phyloP scores from a whole-genome alignment of 2,888 invertebrate species.

The Torymus texanus region DNA sequence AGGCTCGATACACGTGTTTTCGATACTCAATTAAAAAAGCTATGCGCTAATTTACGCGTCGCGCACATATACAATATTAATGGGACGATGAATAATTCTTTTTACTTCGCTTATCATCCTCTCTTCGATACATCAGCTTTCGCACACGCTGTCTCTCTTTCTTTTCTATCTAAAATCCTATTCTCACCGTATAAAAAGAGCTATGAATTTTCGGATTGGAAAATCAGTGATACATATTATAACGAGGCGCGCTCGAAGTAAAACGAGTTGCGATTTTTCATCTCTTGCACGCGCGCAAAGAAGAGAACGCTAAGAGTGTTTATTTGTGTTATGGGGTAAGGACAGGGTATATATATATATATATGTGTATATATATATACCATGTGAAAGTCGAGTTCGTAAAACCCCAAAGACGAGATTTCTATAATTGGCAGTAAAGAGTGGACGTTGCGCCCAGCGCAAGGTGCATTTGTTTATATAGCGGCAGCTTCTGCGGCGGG shows the following conservation, averaged over 20 bases:
- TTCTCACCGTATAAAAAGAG: conserved; percentile 43
- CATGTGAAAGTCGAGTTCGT: conserved; percentile 55
- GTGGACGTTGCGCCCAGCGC: conserved; percentile 74
- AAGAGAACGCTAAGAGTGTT: not conserved
- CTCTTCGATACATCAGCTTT: too few relatives aligned
- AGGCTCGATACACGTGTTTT: conserved; percentile 20
- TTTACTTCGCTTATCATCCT: conserved; percentile 6
- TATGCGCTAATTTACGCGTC: conserved; percentile 40
- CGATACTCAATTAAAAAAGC: conserved; percentile 39
- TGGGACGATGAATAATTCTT: conserved; percentile 40
- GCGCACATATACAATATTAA: conserved; percentile 14
- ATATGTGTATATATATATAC: conserved; percentile 5
- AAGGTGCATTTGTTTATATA: conserved; percentile 62
- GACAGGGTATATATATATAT: not conserved
- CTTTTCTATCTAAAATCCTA: conserved; percentile 20
- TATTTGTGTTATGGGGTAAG: not conserved
- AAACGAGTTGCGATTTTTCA: not conserved
- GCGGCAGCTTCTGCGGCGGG: conserved; percentile 66
- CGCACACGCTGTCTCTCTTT: not conserved
- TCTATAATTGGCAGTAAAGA: conserved; percentile 73
- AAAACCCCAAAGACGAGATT: conserved; percentile 69
- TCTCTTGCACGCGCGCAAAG: not conserved
- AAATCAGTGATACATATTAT: conserved; percentile 2
- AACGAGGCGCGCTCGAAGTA: conserved; percentile 34
- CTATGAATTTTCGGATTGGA: conserved; percentile 10